Evolutionary conservation across 2,888 invertebrate species (phyloP), one percentile per base, ranked within the genome.

Genomic region (Saturnia japonica): DNA sequence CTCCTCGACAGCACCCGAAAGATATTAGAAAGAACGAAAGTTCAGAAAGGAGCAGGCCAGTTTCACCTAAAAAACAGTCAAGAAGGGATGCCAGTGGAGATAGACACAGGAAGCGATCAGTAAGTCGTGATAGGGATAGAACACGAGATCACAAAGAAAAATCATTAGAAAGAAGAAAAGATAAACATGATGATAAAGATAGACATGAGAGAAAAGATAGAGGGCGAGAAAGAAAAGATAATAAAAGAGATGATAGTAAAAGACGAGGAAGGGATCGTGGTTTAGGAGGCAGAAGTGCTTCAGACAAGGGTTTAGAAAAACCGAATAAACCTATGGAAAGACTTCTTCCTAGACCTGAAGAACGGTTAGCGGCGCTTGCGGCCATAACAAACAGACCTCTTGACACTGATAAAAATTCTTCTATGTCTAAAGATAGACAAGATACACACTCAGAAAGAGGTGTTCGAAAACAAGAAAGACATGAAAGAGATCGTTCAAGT

Each of bases 181-280:
- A 94, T 72, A 94, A 94, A 82, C 91, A 94, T 78, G 94, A 95
- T 73, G 95, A 95, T 67, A 94, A 95, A 82, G 95, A 95, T 77
- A 89, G 95, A 80, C 93, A 96, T 75, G 96, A 96, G 72, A 93
- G 96, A 68, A 96, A 96, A 76, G 97, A 97, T 75, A 93, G 97
- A 74, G 96, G 96, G 70, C 95, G 97, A 71, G 94, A 94, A 90
- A 90, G 95, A 74, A 95, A 95, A 70, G 96, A 93, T 74, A 87
- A 82, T 76, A 94, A 94, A 87, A 86, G 94, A 77, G 92, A 93
- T 75, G 95, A 95, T 72, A 89, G 93, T 71, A 93, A 95, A 78
- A 87, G 95, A 75, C 85, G 95, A 72, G 94, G 92, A 16, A 87
- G 95, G 51, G 93, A 92, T 43, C 83, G 91, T 71, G 92, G 93